phyloP scores from a whole-genome alignment of 2,797 vertebrate genomes.

The Manis javanica region DNA sequence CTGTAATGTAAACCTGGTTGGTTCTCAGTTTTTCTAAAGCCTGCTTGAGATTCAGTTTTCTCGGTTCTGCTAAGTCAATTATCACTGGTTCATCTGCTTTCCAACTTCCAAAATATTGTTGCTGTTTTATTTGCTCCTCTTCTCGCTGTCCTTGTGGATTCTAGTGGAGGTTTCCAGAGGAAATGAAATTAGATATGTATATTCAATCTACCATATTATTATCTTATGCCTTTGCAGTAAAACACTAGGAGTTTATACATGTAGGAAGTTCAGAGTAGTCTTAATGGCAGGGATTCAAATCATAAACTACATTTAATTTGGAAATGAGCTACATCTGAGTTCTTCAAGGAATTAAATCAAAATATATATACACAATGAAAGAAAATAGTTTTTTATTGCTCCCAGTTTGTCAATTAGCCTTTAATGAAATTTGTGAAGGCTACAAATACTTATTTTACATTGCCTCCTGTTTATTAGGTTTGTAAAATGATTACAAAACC shows the following conservation, averaged over 20 bases:
- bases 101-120: constrained; percentile 31
- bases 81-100: constrained; percentile 61
- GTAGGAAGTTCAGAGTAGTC: neutral
- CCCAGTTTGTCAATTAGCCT: constrained; percentile 35
- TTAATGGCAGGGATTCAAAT: constrained; percentile 53
- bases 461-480: neutral
- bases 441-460: constrained; percentile 38
- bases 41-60: constrained; percentile 34
- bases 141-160: constrained; percentile 28
- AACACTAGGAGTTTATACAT: constrained; percentile 20
- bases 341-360: constrained; percentile 60
- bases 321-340: constrained; percentile 52
- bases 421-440: constrained; percentile 42
- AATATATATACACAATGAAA: constrained; percentile 36
- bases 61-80: constrained; percentile 46
- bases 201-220: constrained; percentile 46
- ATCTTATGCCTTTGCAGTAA: constrained; percentile 34
- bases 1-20: constrained; percentile 2
- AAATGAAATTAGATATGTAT: constrained; percentile 57
- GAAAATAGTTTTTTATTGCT: constrained; percentile 39
- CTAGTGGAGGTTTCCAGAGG: constrained; percentile 7
- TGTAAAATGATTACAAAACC: constrained; percentile 25
- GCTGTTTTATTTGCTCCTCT: constrained; percentile 7
- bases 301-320: constrained; percentile 64
- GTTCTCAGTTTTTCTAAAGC: neutral